Evolutionary conservation across 2,113 vertebrate species (phyloP).

Genomic region (Erinaceus europaeus): DNA sequence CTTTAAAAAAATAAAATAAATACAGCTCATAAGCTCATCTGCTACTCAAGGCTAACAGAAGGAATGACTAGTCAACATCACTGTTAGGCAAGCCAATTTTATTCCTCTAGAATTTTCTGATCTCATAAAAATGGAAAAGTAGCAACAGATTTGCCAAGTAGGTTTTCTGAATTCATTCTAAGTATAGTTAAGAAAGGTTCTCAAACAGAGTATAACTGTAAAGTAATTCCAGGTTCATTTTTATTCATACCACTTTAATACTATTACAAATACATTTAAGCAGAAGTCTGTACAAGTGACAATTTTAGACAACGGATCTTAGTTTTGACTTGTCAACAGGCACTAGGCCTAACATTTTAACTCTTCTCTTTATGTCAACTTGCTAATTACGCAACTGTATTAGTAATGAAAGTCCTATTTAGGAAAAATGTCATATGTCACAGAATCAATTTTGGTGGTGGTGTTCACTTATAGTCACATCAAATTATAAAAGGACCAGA

Average conservation of each 20-base stretch:
- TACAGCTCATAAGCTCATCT: constrained; percentile 21
- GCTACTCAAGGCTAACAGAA: constrained; percentile 4
- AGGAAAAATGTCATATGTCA: constrained; percentile 41
- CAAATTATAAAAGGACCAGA: not conserved
- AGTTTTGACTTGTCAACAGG: constrained; percentile 15
- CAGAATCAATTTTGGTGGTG: not conserved
- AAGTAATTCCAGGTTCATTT: not conserved
- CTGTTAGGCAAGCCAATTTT: constrained; percentile 8
- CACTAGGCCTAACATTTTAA: not conserved
- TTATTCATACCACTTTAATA: not conserved
- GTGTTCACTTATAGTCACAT: not conserved
- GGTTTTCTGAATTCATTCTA: constrained; percentile 25
- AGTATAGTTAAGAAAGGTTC: not conserved
- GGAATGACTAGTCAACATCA: not conserved
- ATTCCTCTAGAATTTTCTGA: not conserved
- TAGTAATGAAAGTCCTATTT: not conserved
- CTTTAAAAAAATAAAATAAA: too few species aligned
- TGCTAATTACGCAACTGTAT: constrained; percentile 19
- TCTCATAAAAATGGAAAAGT: not conserved
- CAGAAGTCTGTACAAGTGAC: constrained; percentile 1
- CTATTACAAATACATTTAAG: not conserved
- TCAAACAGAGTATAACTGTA: not conserved
- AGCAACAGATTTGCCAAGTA: not conserved
- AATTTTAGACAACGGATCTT: not conserved
- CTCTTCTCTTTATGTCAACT: not conserved